Evolutionary conservation across 2,888 invertebrate genomes (phyloP).

Genomic region (Unio pictorum): DNA sequence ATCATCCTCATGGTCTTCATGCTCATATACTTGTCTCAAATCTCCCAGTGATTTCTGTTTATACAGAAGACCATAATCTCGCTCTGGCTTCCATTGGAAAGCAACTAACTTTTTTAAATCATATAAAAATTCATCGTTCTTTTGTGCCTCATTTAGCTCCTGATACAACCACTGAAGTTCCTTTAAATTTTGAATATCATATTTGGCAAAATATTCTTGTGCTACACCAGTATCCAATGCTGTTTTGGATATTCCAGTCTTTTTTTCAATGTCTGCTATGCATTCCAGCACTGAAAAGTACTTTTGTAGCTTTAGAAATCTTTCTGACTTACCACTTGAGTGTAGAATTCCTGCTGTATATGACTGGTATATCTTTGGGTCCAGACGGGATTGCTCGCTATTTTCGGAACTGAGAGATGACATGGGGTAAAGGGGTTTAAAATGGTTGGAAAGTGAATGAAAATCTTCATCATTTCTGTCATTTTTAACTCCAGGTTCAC

Average conservation of each 20-base stretch:
- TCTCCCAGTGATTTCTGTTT: conserved; percentile 92
- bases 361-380: conserved; percentile 66
- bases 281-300: conserved; percentile 90
- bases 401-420: conserved; percentile 48
- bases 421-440: conserved; percentile 12
- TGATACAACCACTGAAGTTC: conserved; percentile 84
- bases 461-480: conserved; percentile 12
- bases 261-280: conserved; percentile 77
- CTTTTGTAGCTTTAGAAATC: conserved; percentile 87
- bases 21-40: conserved; percentile 73
- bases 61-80: conserved; percentile 83
- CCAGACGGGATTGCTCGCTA: conserved; percentile 63
- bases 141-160: conserved; percentile 84
- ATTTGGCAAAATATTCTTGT: conserved; percentile 25
- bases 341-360: conserved; percentile 74
- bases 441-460: neutral
- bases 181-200: conserved; percentile 73
- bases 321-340: conserved; percentile 81
- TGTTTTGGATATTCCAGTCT: conserved; percentile 13
- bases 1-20: conserved; percentile 21
- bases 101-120: conserved; percentile 83
- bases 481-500: conserved; percentile 11
- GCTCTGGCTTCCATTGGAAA: conserved; percentile 80
- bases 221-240: neutral
- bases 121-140: conserved; percentile 87